phyloP scores from a whole-genome alignment of 2,797 vertebrate species.

The Pseudopleuronectes americanus region DNA sequence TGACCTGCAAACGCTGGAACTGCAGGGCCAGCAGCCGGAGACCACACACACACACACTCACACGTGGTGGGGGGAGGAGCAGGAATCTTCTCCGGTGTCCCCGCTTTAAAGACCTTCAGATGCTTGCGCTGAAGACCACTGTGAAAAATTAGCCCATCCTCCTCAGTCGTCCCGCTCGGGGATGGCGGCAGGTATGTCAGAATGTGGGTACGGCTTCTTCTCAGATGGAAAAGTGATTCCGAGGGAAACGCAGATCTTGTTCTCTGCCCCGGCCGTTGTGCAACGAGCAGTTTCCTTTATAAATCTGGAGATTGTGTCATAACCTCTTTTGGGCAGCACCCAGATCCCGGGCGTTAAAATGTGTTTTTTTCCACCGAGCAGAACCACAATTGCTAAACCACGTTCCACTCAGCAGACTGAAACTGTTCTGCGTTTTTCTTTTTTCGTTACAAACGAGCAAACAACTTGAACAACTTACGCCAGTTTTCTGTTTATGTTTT shows the following conservation, averaged over 20 bases:
- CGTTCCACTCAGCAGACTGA: slow-evolving; percentile 11
- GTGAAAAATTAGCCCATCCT: slow-evolving; percentile 53
- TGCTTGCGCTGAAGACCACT: slow-evolving; percentile 35
- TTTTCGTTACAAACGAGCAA: slow-evolving; percentile 9
- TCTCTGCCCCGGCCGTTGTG: slow-evolving; percentile 47
- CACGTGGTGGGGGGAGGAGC: slow-evolving; percentile 43
- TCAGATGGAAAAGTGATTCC: slow-evolving; percentile 60
- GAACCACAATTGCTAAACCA: slow-evolving; percentile 34
- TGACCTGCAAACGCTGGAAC: slow-evolving; percentile 66
- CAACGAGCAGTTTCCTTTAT: slow-evolving; percentile 64
- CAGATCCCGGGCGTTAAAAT: slow-evolving; percentile 49
- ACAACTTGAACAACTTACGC: neutral
- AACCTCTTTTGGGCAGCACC: slow-evolving; percentile 49
- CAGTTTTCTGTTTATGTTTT: slow-evolving; percentile 1
- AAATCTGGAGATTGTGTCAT: slow-evolving; percentile 70
- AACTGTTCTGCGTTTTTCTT: slow-evolving; percentile 8
- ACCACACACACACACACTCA: slow-evolving; percentile 60
- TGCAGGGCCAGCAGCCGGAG: slow-evolving; percentile 56
- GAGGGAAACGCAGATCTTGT: slow-evolving; percentile 32
- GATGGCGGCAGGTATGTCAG: slow-evolving; percentile 47
- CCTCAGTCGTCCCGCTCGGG: slow-evolving; percentile 6
- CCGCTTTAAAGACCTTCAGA: slow-evolving; percentile 56
- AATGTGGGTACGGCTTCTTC: slow-evolving; percentile 37
- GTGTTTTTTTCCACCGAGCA: slow-evolving; percentile 43
- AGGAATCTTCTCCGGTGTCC: slow-evolving; percentile 56